Conservation (phyloP, 2,113 vertebrate species). For the Empidonax traillii region DNA sequence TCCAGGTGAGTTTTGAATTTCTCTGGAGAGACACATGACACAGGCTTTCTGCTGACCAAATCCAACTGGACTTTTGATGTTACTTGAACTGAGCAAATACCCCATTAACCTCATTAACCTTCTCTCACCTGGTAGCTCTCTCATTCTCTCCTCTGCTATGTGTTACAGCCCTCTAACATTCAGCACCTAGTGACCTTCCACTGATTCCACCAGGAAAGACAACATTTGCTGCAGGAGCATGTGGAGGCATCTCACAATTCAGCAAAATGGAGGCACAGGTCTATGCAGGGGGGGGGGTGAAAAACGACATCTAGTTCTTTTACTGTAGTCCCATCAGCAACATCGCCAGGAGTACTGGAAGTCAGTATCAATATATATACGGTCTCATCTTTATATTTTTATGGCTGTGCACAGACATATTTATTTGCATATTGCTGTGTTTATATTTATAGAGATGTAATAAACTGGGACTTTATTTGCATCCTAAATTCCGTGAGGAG, state of each 20-base stretch:
- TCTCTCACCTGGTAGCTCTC: neutral
- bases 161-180: neutral
- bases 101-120: neutral
- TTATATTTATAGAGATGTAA: neutral
- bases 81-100: neutral
- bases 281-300: too few species aligned
- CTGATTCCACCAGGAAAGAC: neutral
- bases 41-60: neutral
- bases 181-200: neutral
- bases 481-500: neutral
- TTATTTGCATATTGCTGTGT: neutral
- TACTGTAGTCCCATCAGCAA: neutral
- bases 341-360: neutral
- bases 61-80: neutral
- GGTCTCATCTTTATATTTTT: neutral
- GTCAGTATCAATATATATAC: neutral
- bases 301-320: neutral
- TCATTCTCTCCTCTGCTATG: neutral
- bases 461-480: neutral
- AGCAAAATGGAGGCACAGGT: neutral
- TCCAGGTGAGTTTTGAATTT: neutral
- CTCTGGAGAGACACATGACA: neutral
- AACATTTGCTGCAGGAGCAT: neutral
- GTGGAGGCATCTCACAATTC: neutral
- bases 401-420: too few species aligned